Percentiles rank a stretch among this genome's conserved stretches.
phyloP scores from a whole-genome alignment of 2,113 vertebrate genomes.

The Podocnemis expansa region DNA sequence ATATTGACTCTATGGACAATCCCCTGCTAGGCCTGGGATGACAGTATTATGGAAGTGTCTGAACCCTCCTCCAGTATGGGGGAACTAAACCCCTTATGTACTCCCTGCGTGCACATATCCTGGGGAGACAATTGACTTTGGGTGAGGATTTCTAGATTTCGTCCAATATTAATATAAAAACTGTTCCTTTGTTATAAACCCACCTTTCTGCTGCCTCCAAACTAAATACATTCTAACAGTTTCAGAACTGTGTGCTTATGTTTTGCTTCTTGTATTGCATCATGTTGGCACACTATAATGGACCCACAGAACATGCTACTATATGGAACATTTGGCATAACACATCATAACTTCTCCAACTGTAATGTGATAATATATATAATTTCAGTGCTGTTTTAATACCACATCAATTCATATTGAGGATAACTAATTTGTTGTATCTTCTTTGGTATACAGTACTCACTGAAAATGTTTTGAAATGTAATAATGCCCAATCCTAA shows the following conservation, averaged over 20 bases:
- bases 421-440: constrained; percentile 27
- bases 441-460: constrained; percentile 20
- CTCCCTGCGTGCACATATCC: background rate
- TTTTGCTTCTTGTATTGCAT: constrained; percentile 32
- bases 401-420: constrained; percentile 54
- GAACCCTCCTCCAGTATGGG: background rate
- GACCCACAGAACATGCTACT: constrained; percentile 45
- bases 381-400: constrained; percentile 50
- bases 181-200: constrained; percentile 10
- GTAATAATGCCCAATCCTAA: background rate
- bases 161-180: constrained; percentile 8
- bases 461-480: background rate
- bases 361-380: constrained; percentile 35
- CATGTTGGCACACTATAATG: constrained; percentile 34
- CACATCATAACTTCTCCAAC: constrained; percentile 21
- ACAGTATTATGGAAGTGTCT: background rate
- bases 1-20: background rate
- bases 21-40: background rate
- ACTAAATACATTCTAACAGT: constrained; percentile 15
- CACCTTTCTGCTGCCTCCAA: background rate
- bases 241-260: constrained; percentile 8
- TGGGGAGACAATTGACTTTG: background rate
- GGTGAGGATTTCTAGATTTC: constrained; percentile 16
- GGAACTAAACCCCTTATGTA: background rate
- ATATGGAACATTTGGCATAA: constrained; percentile 43